Evolutionary conservation across 2,888 invertebrate species (phyloP), one percentile per base, ranked within the genome.

Genomic region (Mesopsocus fuscifrons): DNA sequence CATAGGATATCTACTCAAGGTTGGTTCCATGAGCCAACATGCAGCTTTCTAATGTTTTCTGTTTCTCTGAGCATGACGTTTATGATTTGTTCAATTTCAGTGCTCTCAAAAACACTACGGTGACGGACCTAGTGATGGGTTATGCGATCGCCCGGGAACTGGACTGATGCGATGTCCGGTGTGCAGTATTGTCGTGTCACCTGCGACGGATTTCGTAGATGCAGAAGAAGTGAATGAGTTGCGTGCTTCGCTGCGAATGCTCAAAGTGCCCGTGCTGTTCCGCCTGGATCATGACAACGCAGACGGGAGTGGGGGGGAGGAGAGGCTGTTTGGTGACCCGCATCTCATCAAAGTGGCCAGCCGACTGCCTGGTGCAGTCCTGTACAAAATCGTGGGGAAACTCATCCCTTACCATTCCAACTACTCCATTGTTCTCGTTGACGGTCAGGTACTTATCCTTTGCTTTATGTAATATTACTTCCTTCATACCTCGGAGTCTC

Each of bases 371-470:
- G 68, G 68, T 30, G 58, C 58, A 44, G 60, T 62, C 45, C 54
- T 72, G 20, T 62, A 68, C 52, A 59, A 62, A 11, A 58, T 60
- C 42, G 57, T 72, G 1, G 61, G 59, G 40, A 57, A 55, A 34
- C 55, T 69, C 17, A 61, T 66, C 34, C 66, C 68, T 1, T 60
- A 63, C 45, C 58, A 61, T 32, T 57, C 59, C 23, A 54, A 55
- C 32, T 71, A 67, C 51, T 61, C 65, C 31, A 52, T 72, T 17
- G 59, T 67, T 44, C 60, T 69, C 45, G 71, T 71, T 5, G 69
- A 69, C 55, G 71, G 69, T 42, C 59, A 70, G 68, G 71, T 70
- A 48, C 45, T n/a, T n/a, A n/a, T n/a, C n/a, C n/a, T n/a, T n/a
- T n/a, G n/a, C n/a, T n/a, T n/a, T n/a, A n/a, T n/a, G n/a, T n/a